phyloP scores from a whole-genome alignment of 2,113 vertebrate species.

The Chinchilla lanigera region DNA sequence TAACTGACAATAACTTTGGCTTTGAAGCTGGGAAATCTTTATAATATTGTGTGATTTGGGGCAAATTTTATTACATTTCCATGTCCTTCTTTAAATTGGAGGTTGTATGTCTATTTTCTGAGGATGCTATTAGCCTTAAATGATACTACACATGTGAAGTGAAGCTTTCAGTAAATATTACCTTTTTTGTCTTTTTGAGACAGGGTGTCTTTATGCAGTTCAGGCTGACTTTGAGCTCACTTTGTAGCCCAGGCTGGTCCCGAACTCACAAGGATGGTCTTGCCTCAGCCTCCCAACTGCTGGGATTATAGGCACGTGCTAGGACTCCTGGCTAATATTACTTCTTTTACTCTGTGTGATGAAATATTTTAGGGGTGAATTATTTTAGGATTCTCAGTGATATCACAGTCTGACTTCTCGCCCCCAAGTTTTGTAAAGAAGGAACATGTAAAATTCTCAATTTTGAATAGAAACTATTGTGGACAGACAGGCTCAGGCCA shows the following conservation, averaged over 20 bases:
- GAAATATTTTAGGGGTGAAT: background rate
- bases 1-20: background rate
- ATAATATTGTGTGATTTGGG: background rate
- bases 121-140: background rate
- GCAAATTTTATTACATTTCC: background rate
- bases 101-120: background rate
- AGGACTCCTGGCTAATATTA: background rate
- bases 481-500: background rate
- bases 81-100: background rate
- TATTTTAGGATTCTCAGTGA: background rate
- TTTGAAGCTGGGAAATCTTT: background rate
- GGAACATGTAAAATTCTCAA: background rate
- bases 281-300: too few relatives aligned
- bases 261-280: too few relatives aligned
- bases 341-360: background rate
- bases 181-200: background rate
- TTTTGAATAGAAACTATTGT: background rate
- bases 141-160: background rate
- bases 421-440: background rate
- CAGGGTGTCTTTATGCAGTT: too few relatives aligned
- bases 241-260: too few relatives aligned
- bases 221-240: too few relatives aligned
- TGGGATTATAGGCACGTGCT: too few relatives aligned
- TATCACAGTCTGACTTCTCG: conserved; percentile 23
- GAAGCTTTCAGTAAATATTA: background rate